Evolutionary conservation across 2,888 invertebrate genomes (phyloP), one percentile per base, ranked within the genome.

Genomic region (Leptinotarsa peninsularis): DNA sequence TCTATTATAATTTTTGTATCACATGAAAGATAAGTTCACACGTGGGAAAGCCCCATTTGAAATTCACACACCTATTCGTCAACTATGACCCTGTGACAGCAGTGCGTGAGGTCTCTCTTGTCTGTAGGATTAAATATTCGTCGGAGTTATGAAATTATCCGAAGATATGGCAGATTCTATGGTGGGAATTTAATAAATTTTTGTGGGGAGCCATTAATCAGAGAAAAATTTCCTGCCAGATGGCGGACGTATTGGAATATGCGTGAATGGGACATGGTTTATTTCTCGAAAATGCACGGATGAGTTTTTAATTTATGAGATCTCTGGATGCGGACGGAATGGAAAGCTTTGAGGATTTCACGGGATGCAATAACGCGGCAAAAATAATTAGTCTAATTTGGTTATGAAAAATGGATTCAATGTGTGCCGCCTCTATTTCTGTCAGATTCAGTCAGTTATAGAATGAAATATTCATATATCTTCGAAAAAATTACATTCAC

Each of bases 51-150:
- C 33, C 10, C 63, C 43, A n/a, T 43, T 15, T 18, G 33, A 18
- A 63, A 4, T 33, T 63, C 63, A 63, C 63, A 63, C 33, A 63
- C 58, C 58, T 58, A 58, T 63, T 13, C 63, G 63, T 63, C 43
- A 63, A 63, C 68, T 68, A 54, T 68, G 68, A 52, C 69, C 71
- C 71, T 60, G 33, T 71, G 71, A 71, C 67, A 66, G 49, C 67
- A 18, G 60, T 43, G 71, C 71, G 75, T 75, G 71, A 71, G 75
- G 75, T 75, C 75, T 71, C 27, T 50, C 71, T 63, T 52, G 49
- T 63, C 71, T 71, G 71, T n/a, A 43, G 71, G 71, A 71, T 71
- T 71, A 43, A 71, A 71, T 71, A 71, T 71, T 71, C 71, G 50
- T 63, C 71, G 49, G 33, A 50, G 71, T 71, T 71, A 58, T 71